Base-by-base conservation (phyloP, 1,140 invertebrate genomes). In the Catajapyx aquilonaris region DNA sequence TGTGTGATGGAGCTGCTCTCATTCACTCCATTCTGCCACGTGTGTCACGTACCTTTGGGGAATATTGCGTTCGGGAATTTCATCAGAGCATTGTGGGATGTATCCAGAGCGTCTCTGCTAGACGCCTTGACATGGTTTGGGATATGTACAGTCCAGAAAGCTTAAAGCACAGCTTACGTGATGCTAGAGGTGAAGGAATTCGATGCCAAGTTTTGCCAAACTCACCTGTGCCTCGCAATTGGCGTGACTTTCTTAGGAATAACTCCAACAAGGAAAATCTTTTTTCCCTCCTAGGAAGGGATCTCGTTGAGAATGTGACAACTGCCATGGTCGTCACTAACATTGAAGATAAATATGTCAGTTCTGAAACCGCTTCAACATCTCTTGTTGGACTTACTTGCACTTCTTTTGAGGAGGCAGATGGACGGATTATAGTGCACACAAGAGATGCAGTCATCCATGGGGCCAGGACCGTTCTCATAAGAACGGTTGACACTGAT, bases 241-340 rank as follows among this genome's bases (percentile, higher is more conserved):
- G 30, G 30, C 7, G 30, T 3, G 30, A 31, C 18, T 31, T 3
- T 31, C 7, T 31, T 31, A 31, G 7, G 13, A 31, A 7, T 31
- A 7, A 7, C 30, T 13, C 3, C 18, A 31, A 31, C 7, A 31
- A 31, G 7, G 18, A 31, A 13, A 3, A 31, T 31, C 30, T 31
- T 17, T 31, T 31, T 31, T 31, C 30, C 30, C 7, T 31, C 18
- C n/a, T n/a, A n/a, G 30, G 30, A 31, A 31, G 18, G 30, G 15
- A 7, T 17, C 3, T 31, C 15, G 30, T 31, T 31, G 7, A 31
- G 3, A 31, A 31, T 31, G 30, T 31, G 30, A 31, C 13, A 31
- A 31, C 30, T 31, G 30, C 18, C 3, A 13, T 15, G 18, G 30
- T 31, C 18, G 30, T 31, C 3, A 31, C 30, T 31, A 31, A 31